These are phyloP conservation scores for Agapostemon virescens DNA, from an alignment of 2,888 invertebrate species.

Conservation along the genomic window DNA sequence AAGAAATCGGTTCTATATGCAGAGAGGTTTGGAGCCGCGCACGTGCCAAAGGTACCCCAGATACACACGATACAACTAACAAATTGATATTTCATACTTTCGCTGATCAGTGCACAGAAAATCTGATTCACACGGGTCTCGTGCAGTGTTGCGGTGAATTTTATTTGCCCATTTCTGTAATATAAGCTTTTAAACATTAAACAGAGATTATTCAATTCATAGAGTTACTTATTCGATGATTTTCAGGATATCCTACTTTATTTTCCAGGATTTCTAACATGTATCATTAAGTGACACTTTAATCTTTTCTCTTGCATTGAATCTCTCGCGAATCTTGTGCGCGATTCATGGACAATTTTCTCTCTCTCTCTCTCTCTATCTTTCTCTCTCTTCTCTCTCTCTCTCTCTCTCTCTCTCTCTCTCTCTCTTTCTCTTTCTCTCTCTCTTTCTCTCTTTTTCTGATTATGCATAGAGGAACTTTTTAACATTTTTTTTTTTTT, in stretches of 20 bases:
- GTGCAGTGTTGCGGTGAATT: slow-evolving; percentile 67
- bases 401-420: no score
- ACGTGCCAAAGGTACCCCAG: slow-evolving; percentile 89
- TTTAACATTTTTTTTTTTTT: slow-evolving; percentile 6
- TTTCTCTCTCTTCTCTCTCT: no score
- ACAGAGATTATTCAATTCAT: slow-evolving; percentile 74
- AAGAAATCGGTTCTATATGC: slow-evolving; percentile 92
- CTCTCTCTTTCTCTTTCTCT: no score
- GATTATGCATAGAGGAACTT: slow-evolving; percentile 5
- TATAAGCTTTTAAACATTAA: slow-evolving; percentile 72
- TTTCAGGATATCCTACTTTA: slow-evolving; percentile 73
- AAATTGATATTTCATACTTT: slow-evolving; percentile 71
- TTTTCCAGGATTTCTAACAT: slow-evolving; percentile 71
- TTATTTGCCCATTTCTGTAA: slow-evolving; percentile 67
- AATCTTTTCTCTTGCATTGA: slow-evolving; percentile 12
- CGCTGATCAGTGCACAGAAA: slow-evolving; percentile 62
- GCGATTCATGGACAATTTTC: slow-evolving; percentile 5
- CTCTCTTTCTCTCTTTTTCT: background rate
- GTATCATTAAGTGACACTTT: slow-evolving; percentile 43
- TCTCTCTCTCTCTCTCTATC: no score
- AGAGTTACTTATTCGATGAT: slow-evolving; percentile 76
- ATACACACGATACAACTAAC: slow-evolving; percentile 73
- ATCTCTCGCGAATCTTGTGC: background rate
- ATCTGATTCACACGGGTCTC: slow-evolving; percentile 58
- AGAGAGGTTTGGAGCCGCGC: slow-evolving; percentile 92